These are phyloP conservation scores for Xestia ashworthii DNA, from an alignment of 2,888 invertebrate genomes.

Conservation along the genomic window DNA sequence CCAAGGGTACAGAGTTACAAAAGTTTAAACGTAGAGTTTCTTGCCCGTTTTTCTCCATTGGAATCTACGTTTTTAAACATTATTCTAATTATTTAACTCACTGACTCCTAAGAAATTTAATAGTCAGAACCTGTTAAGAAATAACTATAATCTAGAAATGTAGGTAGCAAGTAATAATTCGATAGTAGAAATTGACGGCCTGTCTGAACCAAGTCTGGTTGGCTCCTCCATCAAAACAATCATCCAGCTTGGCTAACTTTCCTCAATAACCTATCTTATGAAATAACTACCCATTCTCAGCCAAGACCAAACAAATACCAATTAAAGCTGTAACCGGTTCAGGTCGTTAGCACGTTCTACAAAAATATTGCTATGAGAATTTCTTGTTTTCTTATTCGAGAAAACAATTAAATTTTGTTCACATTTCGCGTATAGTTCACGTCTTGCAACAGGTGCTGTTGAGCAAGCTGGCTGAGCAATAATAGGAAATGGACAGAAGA, in stretches of 20 bases:
- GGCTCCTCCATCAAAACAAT: not conserved
- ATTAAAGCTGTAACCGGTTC: conserved; percentile 10
- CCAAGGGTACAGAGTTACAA: not conserved
- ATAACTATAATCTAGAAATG: not conserved
- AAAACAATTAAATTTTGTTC: conserved; percentile 50
- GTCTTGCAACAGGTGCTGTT: conserved; percentile 47
- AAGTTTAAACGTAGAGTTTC: not conserved
- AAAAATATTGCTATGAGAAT: conserved; percentile 42
- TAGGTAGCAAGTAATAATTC: not conserved
- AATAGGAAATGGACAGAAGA: not conserved
- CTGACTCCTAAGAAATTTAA: not conserved
- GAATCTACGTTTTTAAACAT: not conserved
- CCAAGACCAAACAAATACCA: conserved; percentile 14
- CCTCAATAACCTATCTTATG: not conserved
- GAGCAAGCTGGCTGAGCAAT: not conserved
- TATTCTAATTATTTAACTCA: not conserved
- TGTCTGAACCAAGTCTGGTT: no score
- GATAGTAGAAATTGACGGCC: not conserved
- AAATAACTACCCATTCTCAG: not conserved
- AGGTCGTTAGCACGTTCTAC: conserved; percentile 34
- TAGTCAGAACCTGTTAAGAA: no score
- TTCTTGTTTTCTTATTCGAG: conserved; percentile 27
- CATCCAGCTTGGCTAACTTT: not conserved
- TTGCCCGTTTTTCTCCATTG: not conserved
- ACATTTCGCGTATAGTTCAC: conserved; percentile 33